These are phyloP conservation scores for Lerema accius DNA, from an alignment of 1,140 invertebrate genomes.

Conservation along the genomic window DNA sequence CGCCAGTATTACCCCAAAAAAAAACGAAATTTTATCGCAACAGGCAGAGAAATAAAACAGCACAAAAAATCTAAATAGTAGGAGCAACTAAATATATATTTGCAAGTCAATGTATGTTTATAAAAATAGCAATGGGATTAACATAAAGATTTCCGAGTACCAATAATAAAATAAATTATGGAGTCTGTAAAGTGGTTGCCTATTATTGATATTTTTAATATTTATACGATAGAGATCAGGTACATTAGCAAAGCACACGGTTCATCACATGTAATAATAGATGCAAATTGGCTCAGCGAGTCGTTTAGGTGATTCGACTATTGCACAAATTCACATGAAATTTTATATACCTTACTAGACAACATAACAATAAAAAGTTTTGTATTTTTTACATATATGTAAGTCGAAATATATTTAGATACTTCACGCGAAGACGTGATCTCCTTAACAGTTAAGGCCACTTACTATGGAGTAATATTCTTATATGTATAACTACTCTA, in stretches of 20 bases:
- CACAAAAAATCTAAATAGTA: too few relatives aligned
- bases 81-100: too few relatives aligned
- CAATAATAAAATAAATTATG: background rate
- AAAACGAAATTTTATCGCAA: too few relatives aligned
- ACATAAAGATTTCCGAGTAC: too few relatives aligned
- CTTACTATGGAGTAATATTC: background rate
- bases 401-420: background rate
- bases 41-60: too few relatives aligned
- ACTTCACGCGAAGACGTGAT: background rate
- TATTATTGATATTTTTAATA: background rate
- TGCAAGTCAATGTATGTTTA: too few relatives aligned
- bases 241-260: background rate
- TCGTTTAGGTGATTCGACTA: background rate
- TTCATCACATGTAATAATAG: background rate
- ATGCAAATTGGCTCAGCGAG: background rate
- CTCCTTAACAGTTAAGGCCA: background rate
- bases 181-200: too few relatives aligned
- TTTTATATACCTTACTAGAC: background rate
- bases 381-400: conserved; percentile 1
- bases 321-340: conserved; percentile 4
- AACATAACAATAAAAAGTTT: conserved; percentile 1
- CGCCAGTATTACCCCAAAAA: too few relatives aligned
- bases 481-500: background rate
- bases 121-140: too few relatives aligned
- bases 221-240: background rate